Percentiles rank a stretch among this genome's conserved stretches.
Evolutionary conservation across 2,113 vertebrate genomes (phyloP).

Genomic region (Pyrgilauda ruficollis): DNA sequence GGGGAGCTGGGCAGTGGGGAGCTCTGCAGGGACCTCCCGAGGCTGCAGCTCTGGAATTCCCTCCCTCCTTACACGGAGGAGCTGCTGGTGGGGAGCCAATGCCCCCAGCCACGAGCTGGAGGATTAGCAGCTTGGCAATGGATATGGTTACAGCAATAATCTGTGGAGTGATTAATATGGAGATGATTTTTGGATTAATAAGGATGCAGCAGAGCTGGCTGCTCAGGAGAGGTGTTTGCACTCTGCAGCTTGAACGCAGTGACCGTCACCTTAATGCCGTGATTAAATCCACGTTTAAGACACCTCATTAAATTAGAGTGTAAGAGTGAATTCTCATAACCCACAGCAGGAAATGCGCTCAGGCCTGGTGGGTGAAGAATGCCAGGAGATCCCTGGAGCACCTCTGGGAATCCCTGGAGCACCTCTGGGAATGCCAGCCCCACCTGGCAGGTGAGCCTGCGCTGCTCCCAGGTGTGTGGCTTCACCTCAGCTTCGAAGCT

Average conservation of each 20-base stretch:
- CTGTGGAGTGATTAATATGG: constrained; percentile 26
- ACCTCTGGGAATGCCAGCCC: not conserved
- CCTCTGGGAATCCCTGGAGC: not conserved
- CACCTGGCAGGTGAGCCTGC: not conserved
- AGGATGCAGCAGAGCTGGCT: constrained; percentile 22
- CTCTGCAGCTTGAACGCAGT: not conserved
- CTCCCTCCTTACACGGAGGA: not conserved
- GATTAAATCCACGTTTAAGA: constrained; percentile 39
- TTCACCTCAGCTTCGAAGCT: not conserved
- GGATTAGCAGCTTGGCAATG: constrained; percentile 7
- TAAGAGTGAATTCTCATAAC: not conserved
- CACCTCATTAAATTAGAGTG: constrained; percentile 31
- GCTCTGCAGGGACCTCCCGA: not conserved
- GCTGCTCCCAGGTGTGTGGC: rapidly evolving
- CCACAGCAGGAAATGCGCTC: not conserved
- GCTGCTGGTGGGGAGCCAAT: not conserved
- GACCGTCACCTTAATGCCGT: constrained; percentile 23
- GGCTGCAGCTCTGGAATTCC: not conserved
- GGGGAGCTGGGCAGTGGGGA: rapidly evolving
- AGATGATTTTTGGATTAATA: constrained; percentile 42
- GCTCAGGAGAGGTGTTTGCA: not conserved
- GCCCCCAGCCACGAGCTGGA: not conserved
- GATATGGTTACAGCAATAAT: not conserved
- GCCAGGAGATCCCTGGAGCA: not conserved
- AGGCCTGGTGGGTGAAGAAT: not conserved